Percentiles rank a stretch among this genome's conserved stretches.
Conservation (phyloP, 2,797 vertebrate species). For the Hirundo rustica region DNA sequence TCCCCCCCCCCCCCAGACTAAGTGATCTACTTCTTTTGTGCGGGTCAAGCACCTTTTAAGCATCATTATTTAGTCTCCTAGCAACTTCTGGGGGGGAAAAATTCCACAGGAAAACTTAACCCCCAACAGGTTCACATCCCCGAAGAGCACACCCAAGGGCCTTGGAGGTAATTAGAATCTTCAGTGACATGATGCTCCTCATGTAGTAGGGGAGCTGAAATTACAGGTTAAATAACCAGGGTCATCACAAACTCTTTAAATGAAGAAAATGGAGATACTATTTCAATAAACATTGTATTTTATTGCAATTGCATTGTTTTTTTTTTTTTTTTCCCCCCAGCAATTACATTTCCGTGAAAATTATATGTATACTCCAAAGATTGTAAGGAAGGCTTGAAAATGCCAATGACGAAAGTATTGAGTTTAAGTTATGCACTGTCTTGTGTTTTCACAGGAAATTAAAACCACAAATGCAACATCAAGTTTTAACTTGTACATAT, state of each 20-base stretch:
- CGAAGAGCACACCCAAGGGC: neutral
- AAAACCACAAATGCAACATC: neutral
- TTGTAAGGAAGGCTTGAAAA: neutral
- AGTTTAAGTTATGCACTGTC: neutral
- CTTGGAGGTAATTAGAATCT: neutral
- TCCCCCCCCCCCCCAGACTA: no score
- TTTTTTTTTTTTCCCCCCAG: neutral
- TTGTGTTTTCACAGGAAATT: neutral
- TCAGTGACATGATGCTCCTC: neutral
- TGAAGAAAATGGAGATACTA: neutral
- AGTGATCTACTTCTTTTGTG: no score
- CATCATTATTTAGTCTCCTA: no score
- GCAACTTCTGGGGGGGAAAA: no score
- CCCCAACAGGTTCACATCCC: no score
- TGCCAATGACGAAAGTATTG: neutral
- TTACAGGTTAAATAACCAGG: neutral
- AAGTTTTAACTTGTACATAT: neutral
- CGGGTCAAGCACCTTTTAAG: no score
- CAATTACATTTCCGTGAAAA: neutral
- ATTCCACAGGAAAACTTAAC: no score
- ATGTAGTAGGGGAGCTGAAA: neutral
- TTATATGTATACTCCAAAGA: neutral
- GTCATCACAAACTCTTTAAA: neutral
- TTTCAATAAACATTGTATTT: neutral
- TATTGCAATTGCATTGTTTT: neutral